Percentiles rank a stretch among this genome's conserved stretches.
Evolutionary conservation across 2,888 invertebrate species (phyloP).

Genomic region (Xestia ashworthii): DNA sequence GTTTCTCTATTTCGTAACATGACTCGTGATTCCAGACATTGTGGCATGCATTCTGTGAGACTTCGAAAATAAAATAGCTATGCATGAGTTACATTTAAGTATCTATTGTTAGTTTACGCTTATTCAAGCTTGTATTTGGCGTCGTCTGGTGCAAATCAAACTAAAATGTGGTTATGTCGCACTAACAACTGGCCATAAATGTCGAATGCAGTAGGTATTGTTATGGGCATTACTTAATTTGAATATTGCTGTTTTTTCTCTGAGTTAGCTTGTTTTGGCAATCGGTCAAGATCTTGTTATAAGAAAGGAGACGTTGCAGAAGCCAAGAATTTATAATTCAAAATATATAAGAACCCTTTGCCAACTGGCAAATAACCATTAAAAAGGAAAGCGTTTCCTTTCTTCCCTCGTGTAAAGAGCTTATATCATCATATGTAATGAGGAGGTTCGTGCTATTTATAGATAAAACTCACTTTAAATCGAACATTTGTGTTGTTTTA

Average conservation of each 20-base stretch:
- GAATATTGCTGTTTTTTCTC: conserved; percentile 25
- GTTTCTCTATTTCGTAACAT: conserved; percentile 16
- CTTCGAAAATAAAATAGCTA: conserved; percentile 40
- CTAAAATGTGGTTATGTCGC: conserved; percentile 33
- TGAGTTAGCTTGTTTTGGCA: conserved; percentile 29
- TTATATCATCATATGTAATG: conserved; percentile 35
- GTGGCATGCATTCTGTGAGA: conserved; percentile 25
- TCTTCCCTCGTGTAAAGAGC: neutral
- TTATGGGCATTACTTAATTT: conserved; percentile 21
- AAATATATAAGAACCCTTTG: conserved; percentile 8
- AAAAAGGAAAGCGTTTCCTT: neutral
- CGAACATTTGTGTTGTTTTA: conserved; percentile 40
- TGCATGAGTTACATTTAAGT: conserved; percentile 35
- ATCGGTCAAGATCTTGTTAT: conserved; percentile 22
- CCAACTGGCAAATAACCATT: neutral
- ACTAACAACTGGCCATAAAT: conserved; percentile 28
- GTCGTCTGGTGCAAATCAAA: conserved; percentile 39
- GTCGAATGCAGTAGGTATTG: conserved; percentile 36
- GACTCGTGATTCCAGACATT: conserved; percentile 16
- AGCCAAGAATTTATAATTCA: conserved; percentile 25
- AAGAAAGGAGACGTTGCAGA: neutral
- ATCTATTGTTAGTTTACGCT: conserved; percentile 42
- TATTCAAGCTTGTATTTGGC: conserved; percentile 41
- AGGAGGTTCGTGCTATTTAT: conserved; percentile 16
- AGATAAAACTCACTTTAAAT: conserved; percentile 45